Evolutionary conservation across 1,140 invertebrate genomes (phyloP).

Genomic region (Papilio xuthus): DNA sequence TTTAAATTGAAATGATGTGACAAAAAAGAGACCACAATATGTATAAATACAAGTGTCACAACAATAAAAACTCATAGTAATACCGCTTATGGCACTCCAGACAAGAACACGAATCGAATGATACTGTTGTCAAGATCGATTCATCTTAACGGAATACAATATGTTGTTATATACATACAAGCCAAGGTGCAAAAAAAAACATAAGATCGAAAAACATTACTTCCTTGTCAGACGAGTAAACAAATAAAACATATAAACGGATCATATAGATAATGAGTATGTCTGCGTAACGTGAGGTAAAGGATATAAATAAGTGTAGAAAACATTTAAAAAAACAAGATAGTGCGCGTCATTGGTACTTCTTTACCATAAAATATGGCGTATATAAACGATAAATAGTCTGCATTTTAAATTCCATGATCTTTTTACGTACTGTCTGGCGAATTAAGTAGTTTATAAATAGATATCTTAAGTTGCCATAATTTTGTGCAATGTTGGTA

Average conservation of each 20-base stretch:
- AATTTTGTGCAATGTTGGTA: background rate
- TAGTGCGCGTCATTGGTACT: background rate
- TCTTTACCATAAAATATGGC: conserved; percentile 18
- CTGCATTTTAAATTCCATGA: background rate
- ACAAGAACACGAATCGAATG: too few relatives aligned
- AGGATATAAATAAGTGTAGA: background rate
- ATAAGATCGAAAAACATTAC: too few relatives aligned
- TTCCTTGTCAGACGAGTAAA: background rate
- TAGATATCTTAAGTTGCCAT: background rate
- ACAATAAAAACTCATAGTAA: too few relatives aligned
- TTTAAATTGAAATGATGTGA: too few relatives aligned
- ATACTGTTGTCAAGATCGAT: too few relatives aligned
- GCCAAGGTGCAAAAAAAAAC: too few relatives aligned
- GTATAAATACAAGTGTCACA: too few relatives aligned
- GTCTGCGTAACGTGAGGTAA: background rate
- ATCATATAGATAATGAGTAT: background rate
- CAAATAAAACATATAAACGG: background rate
- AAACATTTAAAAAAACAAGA: conserved; percentile 7
- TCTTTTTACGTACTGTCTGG: conserved; percentile 35
- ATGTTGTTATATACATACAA: too few relatives aligned
- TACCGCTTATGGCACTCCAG: too few relatives aligned
- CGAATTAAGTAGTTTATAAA: background rate
- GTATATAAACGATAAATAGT: background rate
- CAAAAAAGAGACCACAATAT: too few relatives aligned
- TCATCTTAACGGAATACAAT: too few relatives aligned